Base-by-base conservation (phyloP, 2,113 vertebrate species). In the Xenopus laevis region DNA sequence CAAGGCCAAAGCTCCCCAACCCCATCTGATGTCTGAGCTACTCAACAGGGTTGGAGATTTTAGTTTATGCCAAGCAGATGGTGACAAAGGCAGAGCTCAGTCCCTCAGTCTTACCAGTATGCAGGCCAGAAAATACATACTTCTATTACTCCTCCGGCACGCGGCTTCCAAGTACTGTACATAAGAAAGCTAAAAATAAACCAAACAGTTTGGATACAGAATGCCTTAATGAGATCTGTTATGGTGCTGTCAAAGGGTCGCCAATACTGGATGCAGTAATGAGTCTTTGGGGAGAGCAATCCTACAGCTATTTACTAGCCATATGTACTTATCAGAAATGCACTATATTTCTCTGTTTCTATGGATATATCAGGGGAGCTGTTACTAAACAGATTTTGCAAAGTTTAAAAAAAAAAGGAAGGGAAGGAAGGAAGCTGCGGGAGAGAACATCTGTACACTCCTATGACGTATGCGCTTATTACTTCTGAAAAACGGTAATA, bases 151-250 rank as follows among this genome's bases (percentile, higher is more conserved):
- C 23, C 23, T 27, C 65, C 53, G 45, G 12, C 57, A 18, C 45
- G 30, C 40, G 7, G 67, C 66, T 46, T 15, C 52, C 47, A 64
- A 15, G 50, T 18, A 55, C 58, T 17, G 74, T 57, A 69, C 67
- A 76, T 52, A 57, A 52, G 59, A 70, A 63, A 62, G 66, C 59
- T 77, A 77, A 77, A 77, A 77, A 77, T 77, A 77, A 77, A 77
- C 58, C 46, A 70, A 52, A 70, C 58, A 58, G 60, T 70, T 77
- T 77, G 65, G 74, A 70, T 77, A 47, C 58, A 69, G 66, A 77
- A 77, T 70, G 58, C 67, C 74, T 69, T 77, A 77, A 77, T 77
- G 74, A 77, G 74, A 77, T 70, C 74, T 70, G 74, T 76, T 76
- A 76, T 70, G 62, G 61, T 70, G 60, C 67, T 64, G 65, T 77